A percentile compares a stretch with the other conserved stretches of the same genome.
These are phyloP conservation scores for Dissostichus mawsoni DNA, from an alignment of 2,113 vertebrate genomes.

Conservation along the genomic window DNA sequence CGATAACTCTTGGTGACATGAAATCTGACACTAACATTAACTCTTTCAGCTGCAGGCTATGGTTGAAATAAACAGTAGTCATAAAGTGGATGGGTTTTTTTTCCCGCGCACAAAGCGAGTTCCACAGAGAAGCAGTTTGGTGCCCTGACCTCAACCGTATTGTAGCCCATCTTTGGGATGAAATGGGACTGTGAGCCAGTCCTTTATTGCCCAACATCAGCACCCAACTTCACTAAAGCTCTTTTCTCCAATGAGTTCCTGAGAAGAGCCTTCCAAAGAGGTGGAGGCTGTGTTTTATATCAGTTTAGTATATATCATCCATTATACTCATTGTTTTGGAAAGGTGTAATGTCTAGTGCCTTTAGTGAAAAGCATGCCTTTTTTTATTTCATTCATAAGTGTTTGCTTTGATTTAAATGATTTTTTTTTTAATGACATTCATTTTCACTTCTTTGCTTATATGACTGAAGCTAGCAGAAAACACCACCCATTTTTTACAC, in stretches of 20 bases:
- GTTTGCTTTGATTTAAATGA: not conserved
- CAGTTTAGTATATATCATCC: too few species aligned
- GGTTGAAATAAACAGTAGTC: too few species aligned
- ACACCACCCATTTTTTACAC: not conserved
- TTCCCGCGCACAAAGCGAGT: fast-evolving
- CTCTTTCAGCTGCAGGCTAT: not conserved
- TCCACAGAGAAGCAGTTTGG: not conserved
- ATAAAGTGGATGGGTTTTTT: too few species aligned
- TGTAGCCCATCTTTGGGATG: not conserved
- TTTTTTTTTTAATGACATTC: too few species aligned
- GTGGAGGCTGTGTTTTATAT: not conserved
- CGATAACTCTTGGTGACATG: not conserved
- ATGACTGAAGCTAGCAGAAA: not conserved
- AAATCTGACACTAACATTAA: not conserved
- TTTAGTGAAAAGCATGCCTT: not conserved
- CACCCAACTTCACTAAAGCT: not conserved
- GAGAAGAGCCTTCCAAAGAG: not conserved
- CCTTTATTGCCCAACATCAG: not conserved
- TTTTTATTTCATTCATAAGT: not conserved
- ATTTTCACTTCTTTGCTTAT: not conserved
- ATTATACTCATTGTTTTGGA: not conserved
- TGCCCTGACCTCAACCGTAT: not conserved
- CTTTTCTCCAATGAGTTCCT: not conserved
- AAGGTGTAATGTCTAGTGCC: not conserved
- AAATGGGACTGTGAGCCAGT: not conserved